phyloP scores from a whole-genome alignment of 2,888 invertebrate genomes.

The Ichneumoninae sp. region DNA sequence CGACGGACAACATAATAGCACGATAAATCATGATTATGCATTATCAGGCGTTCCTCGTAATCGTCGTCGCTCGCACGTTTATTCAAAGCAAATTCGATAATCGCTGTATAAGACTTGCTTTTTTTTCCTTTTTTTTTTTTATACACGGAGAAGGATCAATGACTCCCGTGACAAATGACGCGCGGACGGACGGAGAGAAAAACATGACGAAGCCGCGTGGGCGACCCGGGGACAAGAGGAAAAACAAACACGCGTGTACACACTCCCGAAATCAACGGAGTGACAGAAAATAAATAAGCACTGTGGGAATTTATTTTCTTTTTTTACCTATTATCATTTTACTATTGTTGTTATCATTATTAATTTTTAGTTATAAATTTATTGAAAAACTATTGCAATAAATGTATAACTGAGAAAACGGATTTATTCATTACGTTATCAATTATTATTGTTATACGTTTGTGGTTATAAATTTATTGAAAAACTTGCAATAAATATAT shows the following conservation, averaged over 20 bases:
- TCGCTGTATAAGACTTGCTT: neutral
- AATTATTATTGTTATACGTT: too few relatives aligned
- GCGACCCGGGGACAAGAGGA: constrained; percentile 20
- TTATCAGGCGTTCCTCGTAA: neutral
- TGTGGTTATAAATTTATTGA: too few relatives aligned
- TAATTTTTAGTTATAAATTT: too few relatives aligned
- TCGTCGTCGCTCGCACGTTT: neutral
- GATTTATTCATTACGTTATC: too few relatives aligned
- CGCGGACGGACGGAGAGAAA: constrained; percentile 6
- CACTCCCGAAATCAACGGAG: neutral
- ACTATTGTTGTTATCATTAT: too few relatives aligned
- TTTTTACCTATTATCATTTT: too few relatives aligned
- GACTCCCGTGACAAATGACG: constrained; percentile 37
- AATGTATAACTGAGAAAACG: too few relatives aligned
- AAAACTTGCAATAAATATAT: too few relatives aligned
- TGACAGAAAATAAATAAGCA: neutral
- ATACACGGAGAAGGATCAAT: constrained; percentile 44
- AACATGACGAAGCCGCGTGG: constrained; percentile 19
- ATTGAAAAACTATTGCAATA: too few relatives aligned
- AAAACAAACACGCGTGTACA: constrained; percentile 22
- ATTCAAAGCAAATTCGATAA: neutral
- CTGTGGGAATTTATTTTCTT: neutral
- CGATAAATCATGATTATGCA: neutral
- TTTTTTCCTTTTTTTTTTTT: neutral
- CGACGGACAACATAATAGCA: constrained; percentile 4